phyloP scores from a whole-genome alignment of 1,140 invertebrate species.

The Calliopsis andreniformis region DNA sequence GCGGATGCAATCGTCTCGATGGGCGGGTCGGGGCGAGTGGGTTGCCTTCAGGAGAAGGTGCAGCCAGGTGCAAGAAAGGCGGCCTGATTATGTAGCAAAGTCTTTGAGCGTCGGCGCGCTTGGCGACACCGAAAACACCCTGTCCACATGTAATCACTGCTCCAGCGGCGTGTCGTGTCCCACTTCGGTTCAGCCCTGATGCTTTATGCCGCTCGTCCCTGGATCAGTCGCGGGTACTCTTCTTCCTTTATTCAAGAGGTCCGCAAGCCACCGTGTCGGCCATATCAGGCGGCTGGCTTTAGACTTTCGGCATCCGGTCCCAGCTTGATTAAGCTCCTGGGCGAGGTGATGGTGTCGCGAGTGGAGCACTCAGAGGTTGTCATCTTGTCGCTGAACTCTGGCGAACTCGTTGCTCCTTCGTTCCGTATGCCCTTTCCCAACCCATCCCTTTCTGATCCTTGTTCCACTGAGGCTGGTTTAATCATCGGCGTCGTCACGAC shows the following conservation, averaged over 20 bases:
- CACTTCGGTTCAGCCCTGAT: slow-evolving; percentile 42
- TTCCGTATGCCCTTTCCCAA: slow-evolving; percentile 8
- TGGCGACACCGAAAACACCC: slow-evolving; percentile 13
- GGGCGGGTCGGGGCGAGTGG: slow-evolving; percentile 9
- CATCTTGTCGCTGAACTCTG: slow-evolving; percentile 58
- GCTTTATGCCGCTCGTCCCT: slow-evolving; percentile 33
- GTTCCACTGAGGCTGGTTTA: slow-evolving; percentile 41
- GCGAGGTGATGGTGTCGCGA: slow-evolving; percentile 59
- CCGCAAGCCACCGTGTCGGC: slow-evolving; percentile 5
- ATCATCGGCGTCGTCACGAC: slow-evolving; percentile 43
- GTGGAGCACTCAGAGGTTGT: slow-evolving; percentile 55
- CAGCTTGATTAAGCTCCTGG: slow-evolving; percentile 67
- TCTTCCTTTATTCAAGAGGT: slow-evolving; percentile 46
- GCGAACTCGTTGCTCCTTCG: slow-evolving; percentile 61
- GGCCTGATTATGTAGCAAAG: slow-evolving; percentile 47
- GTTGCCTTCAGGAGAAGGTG: neutral
- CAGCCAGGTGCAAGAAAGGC: slow-evolving; percentile 31
- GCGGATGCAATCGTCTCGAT: neutral
- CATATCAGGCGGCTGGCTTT: slow-evolving; percentile 31
- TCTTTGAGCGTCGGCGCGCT: neutral
- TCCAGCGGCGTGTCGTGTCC: slow-evolving; percentile 22
- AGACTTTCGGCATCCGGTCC: slow-evolving; percentile 61
- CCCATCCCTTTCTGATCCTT: neutral
- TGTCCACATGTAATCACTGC: slow-evolving; percentile 52
- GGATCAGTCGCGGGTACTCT: slow-evolving; percentile 25